phyloP scores from a whole-genome alignment of 2,797 vertebrate species.

The Gymnopithys bicolor region DNA sequence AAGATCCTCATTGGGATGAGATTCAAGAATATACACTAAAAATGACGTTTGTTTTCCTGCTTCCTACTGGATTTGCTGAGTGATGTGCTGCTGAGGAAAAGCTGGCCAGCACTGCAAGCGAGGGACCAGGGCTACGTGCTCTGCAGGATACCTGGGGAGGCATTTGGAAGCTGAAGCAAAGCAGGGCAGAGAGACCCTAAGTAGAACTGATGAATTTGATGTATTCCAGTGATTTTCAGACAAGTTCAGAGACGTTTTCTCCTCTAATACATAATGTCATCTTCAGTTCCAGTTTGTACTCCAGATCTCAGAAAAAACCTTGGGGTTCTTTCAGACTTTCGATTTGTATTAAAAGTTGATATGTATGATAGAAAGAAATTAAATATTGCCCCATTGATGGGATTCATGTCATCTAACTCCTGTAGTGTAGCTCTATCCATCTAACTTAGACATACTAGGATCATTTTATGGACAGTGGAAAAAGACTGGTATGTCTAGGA shows the following conservation, averaged over 20 bases:
- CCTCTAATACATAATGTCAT: background rate
- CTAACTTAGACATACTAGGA: too few relatives aligned
- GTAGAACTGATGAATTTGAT: background rate
- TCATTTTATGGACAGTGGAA: background rate
- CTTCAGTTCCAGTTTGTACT: background rate
- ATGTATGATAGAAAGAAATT: accelerated
- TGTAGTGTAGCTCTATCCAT: background rate
- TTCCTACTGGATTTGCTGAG: slow-evolving; percentile 20
- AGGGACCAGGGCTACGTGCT: background rate
- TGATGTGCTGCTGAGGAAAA: slow-evolving; percentile 35
- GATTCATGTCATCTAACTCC: background rate
- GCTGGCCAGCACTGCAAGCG: background rate
- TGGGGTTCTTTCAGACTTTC: background rate
- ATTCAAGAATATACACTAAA: background rate
- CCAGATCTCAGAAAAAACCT: background rate
- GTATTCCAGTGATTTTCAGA: background rate
- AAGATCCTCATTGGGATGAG: background rate
- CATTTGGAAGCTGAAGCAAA: background rate
- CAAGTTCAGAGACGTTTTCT: background rate
- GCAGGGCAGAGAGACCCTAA: background rate
- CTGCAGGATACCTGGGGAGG: background rate
- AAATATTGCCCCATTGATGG: background rate
- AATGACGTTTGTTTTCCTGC: background rate
- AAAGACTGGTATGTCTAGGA: background rate
- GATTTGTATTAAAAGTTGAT: background rate